Evolutionary conservation across 2,888 invertebrate species (phyloP), one percentile per base, ranked within the genome.

Genomic region (Abrostola triplasia): DNA sequence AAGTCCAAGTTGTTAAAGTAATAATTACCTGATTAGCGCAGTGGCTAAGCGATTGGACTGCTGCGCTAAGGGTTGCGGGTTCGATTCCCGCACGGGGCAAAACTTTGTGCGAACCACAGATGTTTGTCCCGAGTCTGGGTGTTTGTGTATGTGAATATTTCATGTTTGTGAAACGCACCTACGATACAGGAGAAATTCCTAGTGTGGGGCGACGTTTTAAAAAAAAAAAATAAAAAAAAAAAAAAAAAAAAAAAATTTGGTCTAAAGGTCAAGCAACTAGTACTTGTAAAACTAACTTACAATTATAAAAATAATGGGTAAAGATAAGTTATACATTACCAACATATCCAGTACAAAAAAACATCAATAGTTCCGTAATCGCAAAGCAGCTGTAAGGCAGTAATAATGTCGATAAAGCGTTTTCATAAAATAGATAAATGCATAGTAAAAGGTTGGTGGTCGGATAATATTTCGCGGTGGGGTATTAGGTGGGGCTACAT

Each of bases 401-500:
- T 37, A 50, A 49, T 49, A 72, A 64, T 65, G 71, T 64, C 60
- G 69, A 76, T 81, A 67, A 77, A 52, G 60, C 54, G 62, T 79
- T 81, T 82, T 79, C 78, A 70, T 76, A 73, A 71, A 70, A 67
- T 67, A 72, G 71, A 59, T 68, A 63, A 70, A 65, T 66, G 68
- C 53, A 64, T 69, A 55, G 64, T 67, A 44, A 47, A 55, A 64
- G 61, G 62, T 60, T 53, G 56, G 65, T 67, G 61, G 63, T 73
- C 64, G 74, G 57, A 71, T 72, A 68, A 70, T 73, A 77, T 78
- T 74, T 76, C 70, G 69, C 67, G 61, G 42, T 55, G 64, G 51
- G 37, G 72, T 73, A 72, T 76, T 71, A 70, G 81, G 64, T 70
- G 78, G 79, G 71, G 65, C 70, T 76, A 76, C 76, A 77, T 68